These are phyloP conservation scores for Phyto melanocephala DNA, from an alignment of 2,888 invertebrate genomes.

Conservation along the genomic window DNA sequence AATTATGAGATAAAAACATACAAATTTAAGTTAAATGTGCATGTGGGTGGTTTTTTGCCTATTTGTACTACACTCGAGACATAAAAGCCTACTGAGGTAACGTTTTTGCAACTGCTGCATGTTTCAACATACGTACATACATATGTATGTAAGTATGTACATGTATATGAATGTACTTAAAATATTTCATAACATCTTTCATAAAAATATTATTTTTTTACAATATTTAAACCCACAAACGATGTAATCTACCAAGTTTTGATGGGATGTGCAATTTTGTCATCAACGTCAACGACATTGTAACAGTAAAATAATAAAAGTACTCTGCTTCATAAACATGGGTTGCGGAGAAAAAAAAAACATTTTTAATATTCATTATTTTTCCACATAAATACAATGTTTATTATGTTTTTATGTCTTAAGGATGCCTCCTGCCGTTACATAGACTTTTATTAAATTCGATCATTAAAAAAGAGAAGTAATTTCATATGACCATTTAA, in stretches of 20 bases:
- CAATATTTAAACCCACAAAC: conserved; percentile 36
- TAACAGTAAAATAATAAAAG: not conserved
- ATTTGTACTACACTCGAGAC: conserved; percentile 54
- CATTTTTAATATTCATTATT: no score
- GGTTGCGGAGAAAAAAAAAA: not conserved
- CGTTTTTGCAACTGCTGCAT: conserved; percentile 16
- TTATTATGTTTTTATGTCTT: no score
- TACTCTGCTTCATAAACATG: not conserved
- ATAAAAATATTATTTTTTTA: conserved; percentile 25
- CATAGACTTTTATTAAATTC: no score
- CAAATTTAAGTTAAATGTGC: conserved; percentile 11
- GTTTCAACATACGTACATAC: not conserved
- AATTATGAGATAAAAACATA: conserved; percentile 18
- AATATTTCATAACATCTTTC: not conserved
- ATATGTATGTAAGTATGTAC: not conserved
- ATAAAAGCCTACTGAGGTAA: conserved; percentile 41
- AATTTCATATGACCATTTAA: no score
- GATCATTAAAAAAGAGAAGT: no score
- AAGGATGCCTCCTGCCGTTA: no score
- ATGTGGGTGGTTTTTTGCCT: not conserved
- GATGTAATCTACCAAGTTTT: conserved; percentile 70
- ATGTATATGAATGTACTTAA: not conserved
- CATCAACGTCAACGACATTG: conserved; percentile 61
- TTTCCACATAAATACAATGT: no score
- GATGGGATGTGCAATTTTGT: conserved; percentile 67